These are phyloP conservation scores for Eriocheir sinensis DNA, from an alignment of 1,140 invertebrate species.

Conservation along the genomic window DNA sequence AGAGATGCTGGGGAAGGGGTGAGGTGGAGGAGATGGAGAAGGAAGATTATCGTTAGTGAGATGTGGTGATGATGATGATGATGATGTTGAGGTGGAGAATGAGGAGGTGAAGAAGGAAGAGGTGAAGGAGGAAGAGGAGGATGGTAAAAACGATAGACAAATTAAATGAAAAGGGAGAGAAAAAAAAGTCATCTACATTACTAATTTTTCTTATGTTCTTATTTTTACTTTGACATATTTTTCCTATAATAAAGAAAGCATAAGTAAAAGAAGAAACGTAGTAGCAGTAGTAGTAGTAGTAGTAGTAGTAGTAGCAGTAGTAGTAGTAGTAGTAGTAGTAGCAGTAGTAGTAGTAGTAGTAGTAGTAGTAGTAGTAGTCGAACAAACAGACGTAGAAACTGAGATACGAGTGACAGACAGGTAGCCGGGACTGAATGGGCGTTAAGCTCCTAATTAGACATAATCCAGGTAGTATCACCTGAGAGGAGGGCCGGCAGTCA, in stretches of 20 bases:
- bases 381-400: neutral
- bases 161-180: neutral
- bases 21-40: neutral
- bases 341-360: neutral
- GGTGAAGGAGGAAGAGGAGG: neutral
- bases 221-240: too few species aligned
- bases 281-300: slow-evolving; percentile 24
- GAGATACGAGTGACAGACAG: neutral
- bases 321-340: neutral
- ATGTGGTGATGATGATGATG: neutral
- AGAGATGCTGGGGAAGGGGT: neutral
- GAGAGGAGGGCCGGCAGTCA: too few species aligned
- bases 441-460: neutral
- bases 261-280: neutral
- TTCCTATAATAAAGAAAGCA: neutral
- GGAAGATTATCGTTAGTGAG: too few species aligned
- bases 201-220: neutral
- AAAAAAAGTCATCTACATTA: too few species aligned
- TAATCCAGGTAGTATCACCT: slow-evolving; percentile 1
- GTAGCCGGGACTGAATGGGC: neutral
- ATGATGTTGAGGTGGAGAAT: neutral
- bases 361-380: neutral
- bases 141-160: neutral
- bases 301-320: neutral
- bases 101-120: neutral